Percentiles rank a stretch among this genome's conserved stretches.
These are phyloP conservation scores for Mormyrus hasselquistii DNA, from an alignment of 2,797 vertebrate genomes.

Conservation along the genomic window DNA sequence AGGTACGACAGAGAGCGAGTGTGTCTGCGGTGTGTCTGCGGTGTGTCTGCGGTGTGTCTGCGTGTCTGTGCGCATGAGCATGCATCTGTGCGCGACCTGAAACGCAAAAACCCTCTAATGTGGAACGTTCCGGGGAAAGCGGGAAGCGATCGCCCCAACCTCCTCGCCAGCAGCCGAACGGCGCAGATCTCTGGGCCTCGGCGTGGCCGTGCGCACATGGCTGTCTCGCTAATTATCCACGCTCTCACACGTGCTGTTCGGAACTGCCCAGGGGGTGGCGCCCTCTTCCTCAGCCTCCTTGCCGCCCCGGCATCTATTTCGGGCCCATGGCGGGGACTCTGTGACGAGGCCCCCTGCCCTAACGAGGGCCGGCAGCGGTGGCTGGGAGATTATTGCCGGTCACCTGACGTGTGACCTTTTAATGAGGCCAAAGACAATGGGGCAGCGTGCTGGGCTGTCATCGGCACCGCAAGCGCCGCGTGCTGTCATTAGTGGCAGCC, in stretches of 20 bases:
- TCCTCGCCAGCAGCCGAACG: background rate
- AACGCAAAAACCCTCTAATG: background rate
- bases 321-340: conserved; percentile 43
- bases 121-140: background rate
- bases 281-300: background rate
- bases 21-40: background rate
- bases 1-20: conserved; percentile 58
- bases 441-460: conserved; percentile 61
- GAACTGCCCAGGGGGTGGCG: background rate
- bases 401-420: conserved; percentile 71
- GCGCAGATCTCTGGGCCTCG: background rate
- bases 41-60: background rate
- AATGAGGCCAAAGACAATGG: conserved; percentile 61
- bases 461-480: conserved; percentile 51
- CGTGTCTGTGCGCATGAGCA: background rate
- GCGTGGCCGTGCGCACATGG: background rate
- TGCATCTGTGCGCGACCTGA: background rate
- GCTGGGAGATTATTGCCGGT: conserved; percentile 51
- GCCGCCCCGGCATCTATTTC: background rate
- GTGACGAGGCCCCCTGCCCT: conserved; percentile 59
- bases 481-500: conserved; percentile 46
- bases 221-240: background rate
- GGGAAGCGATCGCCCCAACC: background rate
- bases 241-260: background rate
- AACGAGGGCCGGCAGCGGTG: conserved; percentile 54